phyloP scores from a whole-genome alignment of 1,140 invertebrate genomes.

The Linepithema humile region DNA sequence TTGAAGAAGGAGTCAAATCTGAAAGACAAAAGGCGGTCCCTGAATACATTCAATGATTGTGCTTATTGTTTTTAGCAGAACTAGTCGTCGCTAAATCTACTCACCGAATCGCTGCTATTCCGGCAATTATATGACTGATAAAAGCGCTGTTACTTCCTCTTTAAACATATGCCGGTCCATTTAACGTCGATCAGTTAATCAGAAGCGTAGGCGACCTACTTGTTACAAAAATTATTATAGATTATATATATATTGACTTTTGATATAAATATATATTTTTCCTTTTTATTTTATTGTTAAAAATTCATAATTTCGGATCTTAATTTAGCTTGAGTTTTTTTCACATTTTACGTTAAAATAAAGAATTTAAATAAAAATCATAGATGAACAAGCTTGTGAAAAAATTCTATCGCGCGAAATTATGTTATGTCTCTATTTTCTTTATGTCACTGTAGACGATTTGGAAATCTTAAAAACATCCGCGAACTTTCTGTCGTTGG shows the following conservation, averaged over 20 bases:
- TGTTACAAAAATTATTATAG: background rate
- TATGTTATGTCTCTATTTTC: background rate
- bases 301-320: background rate
- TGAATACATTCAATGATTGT: background rate
- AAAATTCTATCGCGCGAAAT: background rate
- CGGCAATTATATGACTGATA: conserved; percentile 57
- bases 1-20: background rate
- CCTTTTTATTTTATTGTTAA: background rate
- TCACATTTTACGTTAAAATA: background rate
- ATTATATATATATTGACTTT: background rate
- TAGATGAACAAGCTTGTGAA: background rate
- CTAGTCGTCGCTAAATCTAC: conserved; percentile 47
- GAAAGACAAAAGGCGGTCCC: background rate
- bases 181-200: conserved; percentile 20
- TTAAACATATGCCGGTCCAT: conserved; percentile 6
- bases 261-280: background rate
- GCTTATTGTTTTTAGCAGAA: conserved; percentile 48
- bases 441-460: background rate
- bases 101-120: conserved; percentile 26
- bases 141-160: conserved; percentile 6
- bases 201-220: background rate
- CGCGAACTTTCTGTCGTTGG: conserved; percentile 4
- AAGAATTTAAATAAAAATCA: background rate
- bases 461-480: background rate
- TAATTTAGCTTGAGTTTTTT: background rate